These are phyloP conservation scores for Whitmania pigra DNA, from an alignment of 1,140 invertebrate species.

Conservation along the genomic window DNA sequence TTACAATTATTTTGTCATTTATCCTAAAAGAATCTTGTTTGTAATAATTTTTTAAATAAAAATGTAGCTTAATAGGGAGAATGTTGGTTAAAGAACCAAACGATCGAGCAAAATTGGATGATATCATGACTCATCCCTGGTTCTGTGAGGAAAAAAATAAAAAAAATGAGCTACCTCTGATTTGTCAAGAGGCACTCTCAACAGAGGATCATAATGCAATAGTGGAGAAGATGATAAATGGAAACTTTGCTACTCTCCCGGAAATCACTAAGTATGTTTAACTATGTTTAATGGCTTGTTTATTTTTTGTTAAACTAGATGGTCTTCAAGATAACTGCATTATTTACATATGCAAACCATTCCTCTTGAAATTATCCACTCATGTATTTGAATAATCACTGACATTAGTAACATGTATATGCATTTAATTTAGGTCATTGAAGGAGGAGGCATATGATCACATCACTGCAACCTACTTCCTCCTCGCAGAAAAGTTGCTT, in stretches of 20 bases:
- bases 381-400: too few relatives aligned
- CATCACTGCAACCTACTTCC: conserved; percentile 93
- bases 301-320: too few relatives aligned
- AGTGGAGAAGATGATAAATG: conserved; percentile 88
- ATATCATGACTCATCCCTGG: conserved; percentile 83
- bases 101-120: conserved; percentile 68
- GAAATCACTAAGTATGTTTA: conserved; percentile 69
- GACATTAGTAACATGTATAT: too few relatives aligned
- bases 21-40: not conserved
- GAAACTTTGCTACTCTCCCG: conserved; percentile 78
- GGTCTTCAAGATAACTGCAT: too few relatives aligned
- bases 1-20: not conserved
- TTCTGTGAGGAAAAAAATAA: conserved; percentile 27
- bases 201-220: conserved; percentile 83
- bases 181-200: conserved; percentile 67
- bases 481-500: conserved; percentile 82
- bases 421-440: conserved; percentile 53
- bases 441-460: conserved; percentile 95
- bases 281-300: not conserved
- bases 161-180: conserved; percentile 53
- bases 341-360: too few relatives aligned
- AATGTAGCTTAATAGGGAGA: conserved; percentile 62
- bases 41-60: not conserved
- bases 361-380: too few relatives aligned
- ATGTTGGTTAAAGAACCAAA: conserved; percentile 88